These are phyloP conservation scores for Platichthys flesus DNA, from an alignment of 2,113 vertebrate species.

Conservation along the genomic window DNA sequence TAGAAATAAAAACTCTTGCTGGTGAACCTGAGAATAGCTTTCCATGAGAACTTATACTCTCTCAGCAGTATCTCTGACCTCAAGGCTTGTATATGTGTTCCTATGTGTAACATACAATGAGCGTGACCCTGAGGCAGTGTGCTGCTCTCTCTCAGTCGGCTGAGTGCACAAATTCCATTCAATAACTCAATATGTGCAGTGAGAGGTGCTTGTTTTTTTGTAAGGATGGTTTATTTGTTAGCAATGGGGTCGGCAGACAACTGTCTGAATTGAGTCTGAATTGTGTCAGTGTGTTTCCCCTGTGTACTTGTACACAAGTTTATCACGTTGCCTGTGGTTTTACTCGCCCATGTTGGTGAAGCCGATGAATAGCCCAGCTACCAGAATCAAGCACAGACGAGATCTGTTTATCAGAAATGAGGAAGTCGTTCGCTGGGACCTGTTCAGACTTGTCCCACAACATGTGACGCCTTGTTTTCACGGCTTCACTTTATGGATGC, in stretches of 20 bases:
- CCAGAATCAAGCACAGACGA: slow-evolving; percentile 13
- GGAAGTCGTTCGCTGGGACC: slow-evolving; percentile 58
- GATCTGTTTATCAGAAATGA: slow-evolving; percentile 50
- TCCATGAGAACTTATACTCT: slow-evolving; percentile 8
- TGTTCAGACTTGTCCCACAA: slow-evolving; percentile 70
- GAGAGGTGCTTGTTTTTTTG: slow-evolving; percentile 15
- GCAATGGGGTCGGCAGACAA: neutral
- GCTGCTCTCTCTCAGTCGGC: slow-evolving; percentile 9
- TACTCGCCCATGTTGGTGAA: neutral
- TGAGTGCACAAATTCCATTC: slow-evolving; percentile 35
- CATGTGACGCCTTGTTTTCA: slow-evolving; percentile 61
- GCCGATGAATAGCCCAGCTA: too few species aligned
- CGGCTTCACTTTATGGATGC: slow-evolving; percentile 1
- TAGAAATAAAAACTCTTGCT: neutral
- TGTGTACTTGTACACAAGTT: neutral
- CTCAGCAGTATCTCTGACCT: slow-evolving; percentile 37
- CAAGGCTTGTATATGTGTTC: neutral
- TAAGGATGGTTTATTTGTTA: neutral
- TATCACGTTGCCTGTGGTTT: slow-evolving; percentile 32
- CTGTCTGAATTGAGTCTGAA: slow-evolving; percentile 8
- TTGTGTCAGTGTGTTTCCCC: slow-evolving; percentile 14
- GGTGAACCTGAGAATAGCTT: slow-evolving; percentile 19
- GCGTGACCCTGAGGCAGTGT: slow-evolving; percentile 10
- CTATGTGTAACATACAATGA: slow-evolving; percentile 5
- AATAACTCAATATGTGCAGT: slow-evolving; percentile 35